These are phyloP conservation scores for Phortica magna DNA, from an alignment of 2,888 invertebrate species.

Conservation along the genomic window DNA sequence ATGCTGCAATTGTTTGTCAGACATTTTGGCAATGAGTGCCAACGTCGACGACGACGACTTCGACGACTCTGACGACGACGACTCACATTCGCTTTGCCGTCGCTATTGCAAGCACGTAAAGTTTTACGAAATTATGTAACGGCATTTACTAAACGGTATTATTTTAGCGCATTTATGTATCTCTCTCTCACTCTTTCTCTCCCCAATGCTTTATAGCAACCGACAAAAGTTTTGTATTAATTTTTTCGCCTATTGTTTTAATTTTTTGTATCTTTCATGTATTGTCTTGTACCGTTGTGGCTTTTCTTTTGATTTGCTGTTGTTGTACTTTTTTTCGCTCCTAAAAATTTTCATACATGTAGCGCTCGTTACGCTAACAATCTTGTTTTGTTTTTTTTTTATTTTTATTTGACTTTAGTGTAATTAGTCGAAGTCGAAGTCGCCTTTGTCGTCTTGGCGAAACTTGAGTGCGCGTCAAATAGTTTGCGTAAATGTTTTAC, in stretches of 20 bases:
- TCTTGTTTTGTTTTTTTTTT: neutral
- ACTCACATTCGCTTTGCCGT: neutral
- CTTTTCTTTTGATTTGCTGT: neutral
- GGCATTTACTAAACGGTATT: slow-evolving; percentile 63
- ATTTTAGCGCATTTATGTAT: slow-evolving; percentile 47
- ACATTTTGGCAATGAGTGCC: neutral
- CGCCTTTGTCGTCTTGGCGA: slow-evolving; percentile 1
- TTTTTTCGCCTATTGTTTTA: slow-evolving; percentile 16
- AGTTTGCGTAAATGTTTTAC: slow-evolving; percentile 20
- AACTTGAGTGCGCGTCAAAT: neutral
- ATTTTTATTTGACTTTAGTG: neutral
- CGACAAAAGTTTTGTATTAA: neutral
- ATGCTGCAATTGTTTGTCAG: slow-evolving; percentile 18
- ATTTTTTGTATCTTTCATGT: slow-evolving; percentile 13
- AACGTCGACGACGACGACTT: neutral
- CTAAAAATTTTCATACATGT: neutral
- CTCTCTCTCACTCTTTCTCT: slow-evolving; percentile 28
- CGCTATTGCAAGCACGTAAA: slow-evolving; percentile 28
- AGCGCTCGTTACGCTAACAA: too few relatives aligned
- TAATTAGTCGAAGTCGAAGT: slow-evolving; percentile 8
- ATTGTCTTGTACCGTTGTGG: neutral
- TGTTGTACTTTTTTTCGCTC: neutral
- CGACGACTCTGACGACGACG: neutral
- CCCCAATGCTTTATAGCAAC: neutral
- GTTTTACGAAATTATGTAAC: slow-evolving; percentile 56